Evolutionary conservation across 2,888 invertebrate species (phyloP).

Genomic region (Yponomeuta evonymella): DNA sequence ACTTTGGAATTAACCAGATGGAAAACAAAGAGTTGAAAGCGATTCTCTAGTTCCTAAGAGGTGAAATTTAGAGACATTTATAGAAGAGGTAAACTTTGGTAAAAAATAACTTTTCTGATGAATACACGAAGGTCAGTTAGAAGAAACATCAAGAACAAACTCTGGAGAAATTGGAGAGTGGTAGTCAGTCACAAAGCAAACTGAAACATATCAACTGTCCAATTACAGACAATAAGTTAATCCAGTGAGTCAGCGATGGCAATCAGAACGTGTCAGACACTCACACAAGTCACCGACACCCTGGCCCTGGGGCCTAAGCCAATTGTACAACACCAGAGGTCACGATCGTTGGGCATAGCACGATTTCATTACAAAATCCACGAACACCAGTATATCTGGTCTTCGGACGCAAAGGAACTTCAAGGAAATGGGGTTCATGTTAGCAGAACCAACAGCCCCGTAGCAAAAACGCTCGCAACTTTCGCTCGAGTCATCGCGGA

Average conservation of each 20-base stretch:
- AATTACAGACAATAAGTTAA: background rate
- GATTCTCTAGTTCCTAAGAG: too few species aligned
- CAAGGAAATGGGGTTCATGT: too few species aligned
- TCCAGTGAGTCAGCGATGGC: constrained; percentile 15
- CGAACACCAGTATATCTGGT: too few species aligned
- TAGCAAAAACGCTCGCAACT: background rate
- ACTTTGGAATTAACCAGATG: too few species aligned
- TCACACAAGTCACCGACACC: background rate
- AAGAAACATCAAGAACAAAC: background rate
- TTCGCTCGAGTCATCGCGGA: background rate
- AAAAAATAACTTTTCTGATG: too few species aligned
- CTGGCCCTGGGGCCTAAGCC: background rate
- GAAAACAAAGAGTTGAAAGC: too few species aligned
- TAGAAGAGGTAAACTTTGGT: too few species aligned
- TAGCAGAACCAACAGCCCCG: too few species aligned
- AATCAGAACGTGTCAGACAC: constrained; percentile 26
- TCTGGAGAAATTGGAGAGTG: background rate
- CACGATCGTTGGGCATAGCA: background rate
- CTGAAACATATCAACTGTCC: background rate
- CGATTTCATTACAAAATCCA: too few species aligned
- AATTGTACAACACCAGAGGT: background rate
- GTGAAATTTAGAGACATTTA: too few species aligned
- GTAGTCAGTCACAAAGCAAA: background rate
- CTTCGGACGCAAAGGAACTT: too few species aligned
- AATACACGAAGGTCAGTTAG: background rate